phyloP scores from a whole-genome alignment of 1,140 invertebrate species.

The Drosophila pruinosa region DNA sequence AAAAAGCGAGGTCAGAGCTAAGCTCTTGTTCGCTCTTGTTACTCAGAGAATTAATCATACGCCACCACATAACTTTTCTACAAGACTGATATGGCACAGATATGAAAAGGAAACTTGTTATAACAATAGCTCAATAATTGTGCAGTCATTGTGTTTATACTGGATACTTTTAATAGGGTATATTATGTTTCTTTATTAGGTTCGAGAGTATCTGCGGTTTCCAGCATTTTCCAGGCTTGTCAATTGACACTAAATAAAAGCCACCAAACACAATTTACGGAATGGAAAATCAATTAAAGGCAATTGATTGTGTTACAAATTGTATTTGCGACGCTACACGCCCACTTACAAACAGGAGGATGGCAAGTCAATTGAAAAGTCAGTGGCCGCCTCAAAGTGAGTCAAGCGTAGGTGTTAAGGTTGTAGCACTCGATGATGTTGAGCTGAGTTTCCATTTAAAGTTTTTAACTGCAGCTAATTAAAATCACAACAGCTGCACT shows the following conservation, averaged over 20 bases:
- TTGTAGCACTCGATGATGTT: no score
- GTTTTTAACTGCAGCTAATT: constrained; percentile 15
- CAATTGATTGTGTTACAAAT: constrained; percentile 59
- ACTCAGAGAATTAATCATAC: constrained; percentile 68
- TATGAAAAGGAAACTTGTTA: not conserved
- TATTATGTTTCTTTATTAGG: no score
- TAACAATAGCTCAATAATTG: constrained; percentile 4
- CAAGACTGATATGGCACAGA: not conserved
- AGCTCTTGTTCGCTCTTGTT: not conserved
- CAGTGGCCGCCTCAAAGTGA: constrained; percentile 35
- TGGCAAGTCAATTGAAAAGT: constrained; percentile 63
- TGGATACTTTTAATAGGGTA: no score
- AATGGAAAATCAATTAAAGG: constrained; percentile 73
- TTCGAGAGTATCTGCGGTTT: no score
- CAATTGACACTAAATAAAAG: constrained; percentile 11
- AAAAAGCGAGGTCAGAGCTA: constrained; percentile 13
- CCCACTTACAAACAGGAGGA: not conserved
- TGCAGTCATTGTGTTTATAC: constrained; percentile 1
- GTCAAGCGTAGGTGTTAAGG: not conserved
- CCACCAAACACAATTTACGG: constrained; percentile 33
- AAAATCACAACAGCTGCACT: constrained; percentile 12
- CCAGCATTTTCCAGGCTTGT: not conserved
- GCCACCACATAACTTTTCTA: constrained; percentile 34
- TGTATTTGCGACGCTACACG: constrained; percentile 18
- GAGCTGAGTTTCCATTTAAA: no score